Conservation (phyloP, 2,113 vertebrate species). For the Oxygymnocypris stewartii region DNA sequence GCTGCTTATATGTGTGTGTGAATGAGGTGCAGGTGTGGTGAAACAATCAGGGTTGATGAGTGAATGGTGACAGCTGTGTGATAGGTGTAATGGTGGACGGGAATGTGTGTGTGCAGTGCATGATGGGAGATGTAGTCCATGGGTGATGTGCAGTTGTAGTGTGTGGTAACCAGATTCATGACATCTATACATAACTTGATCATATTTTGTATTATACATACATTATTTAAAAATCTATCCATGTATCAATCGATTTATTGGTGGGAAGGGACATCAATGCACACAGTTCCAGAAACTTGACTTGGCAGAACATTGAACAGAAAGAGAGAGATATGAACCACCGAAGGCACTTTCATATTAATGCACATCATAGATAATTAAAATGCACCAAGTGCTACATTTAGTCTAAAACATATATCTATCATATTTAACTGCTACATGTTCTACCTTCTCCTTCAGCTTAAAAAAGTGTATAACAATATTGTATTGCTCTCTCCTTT, state of each 20-base stretch:
- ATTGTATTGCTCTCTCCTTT: neutral
- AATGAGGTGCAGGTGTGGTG: no score
- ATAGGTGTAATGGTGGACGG: no score
- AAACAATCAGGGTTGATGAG: no score
- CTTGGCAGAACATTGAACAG: neutral
- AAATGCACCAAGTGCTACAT: conserved; percentile 16
- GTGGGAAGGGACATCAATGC: no score
- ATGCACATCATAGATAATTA: conserved; percentile 42
- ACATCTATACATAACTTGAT: neutral
- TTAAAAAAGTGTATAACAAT: neutral
- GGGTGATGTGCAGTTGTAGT: no score
- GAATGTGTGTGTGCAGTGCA: no score
- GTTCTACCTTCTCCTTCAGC: neutral
- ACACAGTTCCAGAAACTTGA: conserved; percentile 5
- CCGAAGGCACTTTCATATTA: conserved; percentile 25
- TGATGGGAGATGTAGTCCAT: no score
- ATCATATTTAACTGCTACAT: conserved; percentile 31
- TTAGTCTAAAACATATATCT: conserved; percentile 36
- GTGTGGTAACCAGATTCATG: no score
- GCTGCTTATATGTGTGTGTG: no score
- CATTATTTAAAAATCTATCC: neutral
- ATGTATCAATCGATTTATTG: neutral
- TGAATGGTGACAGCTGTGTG: no score
- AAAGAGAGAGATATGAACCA: neutral
- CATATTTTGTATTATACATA: neutral